phyloP scores from a whole-genome alignment of 2,797 vertebrate species.

The Neopelma chrysocephalum region DNA sequence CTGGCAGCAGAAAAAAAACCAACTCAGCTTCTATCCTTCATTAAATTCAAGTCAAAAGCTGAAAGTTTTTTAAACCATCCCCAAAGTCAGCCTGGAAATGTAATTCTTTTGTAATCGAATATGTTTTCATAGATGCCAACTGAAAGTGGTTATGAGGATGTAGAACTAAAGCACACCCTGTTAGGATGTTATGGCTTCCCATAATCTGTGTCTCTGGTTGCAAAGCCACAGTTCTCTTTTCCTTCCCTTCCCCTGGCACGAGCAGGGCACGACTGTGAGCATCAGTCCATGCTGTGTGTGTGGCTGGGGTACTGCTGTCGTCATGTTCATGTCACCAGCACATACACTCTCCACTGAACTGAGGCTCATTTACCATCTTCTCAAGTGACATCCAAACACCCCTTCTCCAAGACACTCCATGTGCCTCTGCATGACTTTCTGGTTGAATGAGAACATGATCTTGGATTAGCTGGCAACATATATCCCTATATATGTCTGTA shows the following conservation, averaged over 20 bases:
- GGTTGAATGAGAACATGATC: slow-evolving; percentile 55
- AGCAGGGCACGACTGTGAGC: not conserved
- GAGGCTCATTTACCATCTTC: not conserved
- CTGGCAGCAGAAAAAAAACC: not conserved
- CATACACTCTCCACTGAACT: not conserved
- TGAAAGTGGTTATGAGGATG: not conserved
- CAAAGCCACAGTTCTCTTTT: not conserved
- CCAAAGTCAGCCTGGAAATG: not conserved
- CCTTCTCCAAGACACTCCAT: not conserved
- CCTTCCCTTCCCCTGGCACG: not conserved
- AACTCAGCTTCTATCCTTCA: not conserved
- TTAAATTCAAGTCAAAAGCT: not conserved
- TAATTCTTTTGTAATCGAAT: not conserved
- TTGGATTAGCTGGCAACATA: slow-evolving; percentile 23
- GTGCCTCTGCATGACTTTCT: slow-evolving; percentile 29
- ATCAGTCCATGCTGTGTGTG: not conserved
- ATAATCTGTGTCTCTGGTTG: not conserved
- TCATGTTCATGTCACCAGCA: not conserved
- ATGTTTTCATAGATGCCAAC: not conserved
- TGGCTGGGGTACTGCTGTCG: not conserved
- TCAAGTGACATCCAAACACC: not conserved
- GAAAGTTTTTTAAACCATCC: not conserved
- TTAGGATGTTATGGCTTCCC: not conserved
- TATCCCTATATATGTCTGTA: not conserved
- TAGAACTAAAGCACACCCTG: not conserved